Evolutionary conservation across 2,797 vertebrate species (phyloP), one percentile per base, ranked within the genome.

Genomic region (Pampus argenteus): DNA sequence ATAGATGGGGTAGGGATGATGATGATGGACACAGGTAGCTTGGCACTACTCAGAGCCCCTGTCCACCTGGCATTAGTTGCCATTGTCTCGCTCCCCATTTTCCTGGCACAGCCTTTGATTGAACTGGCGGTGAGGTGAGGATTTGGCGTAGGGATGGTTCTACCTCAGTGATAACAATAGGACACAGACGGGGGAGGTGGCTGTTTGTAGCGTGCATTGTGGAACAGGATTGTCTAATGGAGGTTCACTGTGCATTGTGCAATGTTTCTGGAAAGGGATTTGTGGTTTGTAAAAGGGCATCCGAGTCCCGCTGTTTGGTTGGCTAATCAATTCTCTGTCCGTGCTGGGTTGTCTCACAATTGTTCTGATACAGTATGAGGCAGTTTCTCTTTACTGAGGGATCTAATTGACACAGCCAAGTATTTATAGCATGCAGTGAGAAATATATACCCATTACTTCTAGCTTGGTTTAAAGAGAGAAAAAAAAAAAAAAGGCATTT

Each of bases 91-190:
- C 76, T 69, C 67, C 48, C 65, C 6, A 40, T 85, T 86, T 85
- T 79, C 57, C 81, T 90, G 90, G 89, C 88, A 86, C 68, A 59
- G 59, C 49, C 59, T 79, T 76, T 83, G 88, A 87, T 90, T 90
- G 88, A 86, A 86, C 89, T 89, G 90, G 87, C 83, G 9, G 72
- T 23, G 80, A 83, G 88, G 83, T 81, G 76, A 84, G 75, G 79
- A 86, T 91, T 89, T 91, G 86, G 90, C 90, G 79, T 60, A 9
- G 65, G 44, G 65, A 58, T 23, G 78, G 76, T 86, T 92, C 84
- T 89, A 76, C 76, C 88, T 88, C 78, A 13, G 22, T 20, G 76
- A 75, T 62, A 87, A 93, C 90, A 92, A 92, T 89, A 72, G 88
- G 40, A 65, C 71, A 52, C 60, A 84, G 75, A 68, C 62, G 7